These are phyloP conservation scores for Luehdorfia chinensis DNA, from an alignment of 1,140 invertebrate genomes.

Conservation along the genomic window DNA sequence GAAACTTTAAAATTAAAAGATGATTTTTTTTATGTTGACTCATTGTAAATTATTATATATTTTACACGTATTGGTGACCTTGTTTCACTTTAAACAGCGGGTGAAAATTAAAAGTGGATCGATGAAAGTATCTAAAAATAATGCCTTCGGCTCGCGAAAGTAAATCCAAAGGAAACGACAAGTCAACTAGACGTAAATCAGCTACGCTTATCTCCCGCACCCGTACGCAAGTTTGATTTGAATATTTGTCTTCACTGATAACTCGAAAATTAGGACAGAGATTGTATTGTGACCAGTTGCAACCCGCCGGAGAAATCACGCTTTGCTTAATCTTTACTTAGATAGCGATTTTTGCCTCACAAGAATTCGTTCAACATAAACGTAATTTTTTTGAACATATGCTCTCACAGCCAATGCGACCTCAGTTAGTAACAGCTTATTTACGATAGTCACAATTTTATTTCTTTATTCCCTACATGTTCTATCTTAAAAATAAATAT, in stretches of 20 bases:
- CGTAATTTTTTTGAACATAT: conserved; percentile 3
- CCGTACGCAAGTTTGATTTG: conserved; percentile 36
- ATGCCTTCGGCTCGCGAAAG: conserved; percentile 2
- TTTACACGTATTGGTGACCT: too few relatives aligned
- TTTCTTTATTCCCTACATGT: conserved; percentile 12
- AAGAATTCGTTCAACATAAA: conserved; percentile 16
- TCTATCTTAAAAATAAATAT: not conserved
- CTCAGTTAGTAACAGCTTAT: not conserved
- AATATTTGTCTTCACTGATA: conserved; percentile 59
- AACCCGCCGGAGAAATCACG: conserved; percentile 22
- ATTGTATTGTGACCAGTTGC: conserved; percentile 37
- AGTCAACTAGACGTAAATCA: conserved; percentile 24
- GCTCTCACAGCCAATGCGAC: conserved; percentile 8
- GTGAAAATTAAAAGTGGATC: too few relatives aligned
- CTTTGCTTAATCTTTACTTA: conserved; percentile 31
- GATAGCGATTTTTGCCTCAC: conserved; percentile 21
- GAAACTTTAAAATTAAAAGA: too few relatives aligned
- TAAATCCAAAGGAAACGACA: conserved; percentile 5
- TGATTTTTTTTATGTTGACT: too few relatives aligned
- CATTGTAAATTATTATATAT: too few relatives aligned
- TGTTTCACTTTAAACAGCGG: too few relatives aligned
- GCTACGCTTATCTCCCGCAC: conserved; percentile 34
- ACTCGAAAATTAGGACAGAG: conserved; percentile 52
- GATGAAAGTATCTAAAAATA: too few relatives aligned
- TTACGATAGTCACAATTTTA: conserved; percentile 11